phyloP scores from a whole-genome alignment of 2,797 vertebrate genomes.

The Calcarius lapponicus region DNA sequence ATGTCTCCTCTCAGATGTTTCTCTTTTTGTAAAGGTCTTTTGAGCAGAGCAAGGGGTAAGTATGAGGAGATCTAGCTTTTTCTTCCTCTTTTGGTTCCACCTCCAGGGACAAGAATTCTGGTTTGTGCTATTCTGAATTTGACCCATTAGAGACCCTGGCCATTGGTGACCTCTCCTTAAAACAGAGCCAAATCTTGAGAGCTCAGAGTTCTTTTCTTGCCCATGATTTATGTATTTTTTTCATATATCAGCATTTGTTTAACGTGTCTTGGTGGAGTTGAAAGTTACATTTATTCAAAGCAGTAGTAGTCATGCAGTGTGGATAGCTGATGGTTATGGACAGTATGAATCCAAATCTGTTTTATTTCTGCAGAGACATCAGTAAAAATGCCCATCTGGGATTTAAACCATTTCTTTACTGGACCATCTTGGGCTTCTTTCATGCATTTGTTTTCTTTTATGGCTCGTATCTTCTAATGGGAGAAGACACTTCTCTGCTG shows the following conservation, averaged over 20 bases:
- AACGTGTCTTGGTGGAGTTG: background rate
- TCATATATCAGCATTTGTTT: background rate
- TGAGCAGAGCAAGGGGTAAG: background rate
- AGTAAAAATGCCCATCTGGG: slow-evolving; percentile 92
- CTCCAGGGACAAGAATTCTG: background rate
- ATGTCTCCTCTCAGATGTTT: background rate
- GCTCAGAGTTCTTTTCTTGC: background rate
- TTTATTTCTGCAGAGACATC: slow-evolving; percentile 88
- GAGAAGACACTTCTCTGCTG: slow-evolving; percentile 91
- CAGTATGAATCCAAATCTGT: slow-evolving; percentile 16
- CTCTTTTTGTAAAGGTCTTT: background rate
- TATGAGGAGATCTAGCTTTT: background rate
- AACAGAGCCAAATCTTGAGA: background rate
- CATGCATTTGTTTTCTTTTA: slow-evolving; percentile 98
- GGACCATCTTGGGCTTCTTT: slow-evolving; percentile 94
- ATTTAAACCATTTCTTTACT: slow-evolving; percentile 94
- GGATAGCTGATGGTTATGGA: background rate
- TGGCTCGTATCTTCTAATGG: slow-evolving; percentile 94
- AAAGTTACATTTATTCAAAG: background rate
- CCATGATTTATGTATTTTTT: background rate
- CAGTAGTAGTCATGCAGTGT: background rate
- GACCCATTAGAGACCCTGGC: background rate
- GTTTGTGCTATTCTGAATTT: background rate
- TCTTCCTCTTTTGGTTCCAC: background rate
- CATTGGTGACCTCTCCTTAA: background rate